Percentiles rank a stretch among this genome's conserved stretches.
Evolutionary conservation across 2,113 vertebrate species (phyloP).

Genomic region (Coryphaenoides rupestris): DNA sequence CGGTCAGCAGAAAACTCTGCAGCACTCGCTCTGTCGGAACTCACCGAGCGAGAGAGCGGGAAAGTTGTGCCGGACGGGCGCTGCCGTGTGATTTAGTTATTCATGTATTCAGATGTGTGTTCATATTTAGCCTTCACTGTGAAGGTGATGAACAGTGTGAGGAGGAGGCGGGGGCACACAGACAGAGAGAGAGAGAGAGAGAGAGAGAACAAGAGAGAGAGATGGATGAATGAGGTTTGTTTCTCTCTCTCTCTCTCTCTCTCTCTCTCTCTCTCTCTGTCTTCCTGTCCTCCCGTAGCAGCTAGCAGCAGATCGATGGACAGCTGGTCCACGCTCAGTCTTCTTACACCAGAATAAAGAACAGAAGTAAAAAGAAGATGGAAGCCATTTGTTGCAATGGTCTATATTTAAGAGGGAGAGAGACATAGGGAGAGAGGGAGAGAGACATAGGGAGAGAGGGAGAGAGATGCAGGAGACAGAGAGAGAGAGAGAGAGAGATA

Average conservation of each 20-base stretch:
- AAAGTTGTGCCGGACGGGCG: constrained; percentile 68
- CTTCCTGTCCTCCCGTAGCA: neutral
- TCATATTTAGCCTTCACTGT: constrained; percentile 69
- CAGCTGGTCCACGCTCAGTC: constrained; percentile 64
- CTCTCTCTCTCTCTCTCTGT: too few relatives aligned
- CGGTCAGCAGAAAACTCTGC: constrained; percentile 69
- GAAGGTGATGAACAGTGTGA: constrained; percentile 62
- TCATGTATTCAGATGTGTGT: constrained; percentile 75
- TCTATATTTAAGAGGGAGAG: neutral
- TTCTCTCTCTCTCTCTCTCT: too few relatives aligned
- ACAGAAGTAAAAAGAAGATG: constrained; percentile 44
- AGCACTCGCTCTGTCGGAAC: constrained; percentile 56
- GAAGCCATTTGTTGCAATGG: constrained; percentile 28
- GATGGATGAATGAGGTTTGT: constrained; percentile 26
- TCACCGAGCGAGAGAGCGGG: constrained; percentile 25
- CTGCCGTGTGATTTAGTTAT: constrained; percentile 62
- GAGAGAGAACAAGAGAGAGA: constrained; percentile 43
- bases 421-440: neutral
- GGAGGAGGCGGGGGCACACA: constrained; percentile 15
- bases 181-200: constrained; percentile 43
- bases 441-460: too few relatives aligned
- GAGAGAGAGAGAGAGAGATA: too few relatives aligned
- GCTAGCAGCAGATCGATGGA: neutral
- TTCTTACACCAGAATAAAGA: constrained; percentile 30
- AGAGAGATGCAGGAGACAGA: too few relatives aligned